phyloP scores from a whole-genome alignment of 2,113 vertebrate species.

The Prochilodus magdalenae region DNA sequence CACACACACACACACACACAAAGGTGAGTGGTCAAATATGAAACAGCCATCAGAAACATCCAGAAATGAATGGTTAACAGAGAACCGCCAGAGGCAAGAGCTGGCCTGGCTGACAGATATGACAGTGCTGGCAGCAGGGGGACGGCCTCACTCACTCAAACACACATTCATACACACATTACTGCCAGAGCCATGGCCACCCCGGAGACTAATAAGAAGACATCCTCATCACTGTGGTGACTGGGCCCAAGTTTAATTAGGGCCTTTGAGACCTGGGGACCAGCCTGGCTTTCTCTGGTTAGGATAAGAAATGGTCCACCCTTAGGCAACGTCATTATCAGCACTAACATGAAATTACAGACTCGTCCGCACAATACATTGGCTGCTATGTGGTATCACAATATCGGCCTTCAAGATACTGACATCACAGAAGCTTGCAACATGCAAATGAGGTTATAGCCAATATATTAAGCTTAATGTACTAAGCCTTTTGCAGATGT shows the following conservation, averaged over 20 bases:
- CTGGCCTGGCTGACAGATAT: slow-evolving; percentile 10
- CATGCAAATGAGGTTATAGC: no score
- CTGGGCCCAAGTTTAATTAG: slow-evolving; percentile 48
- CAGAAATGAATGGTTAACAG: slow-evolving; percentile 6
- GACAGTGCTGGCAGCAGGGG: not conserved
- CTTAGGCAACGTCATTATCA: slow-evolving; percentile 35
- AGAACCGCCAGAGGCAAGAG: slow-evolving; percentile 17
- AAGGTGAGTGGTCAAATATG: slow-evolving; percentile 27
- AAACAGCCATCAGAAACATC: slow-evolving; percentile 9
- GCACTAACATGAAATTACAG: not conserved
- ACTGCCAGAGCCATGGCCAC: slow-evolving; percentile 5
- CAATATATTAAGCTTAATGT: no score
- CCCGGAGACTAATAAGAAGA: slow-evolving; percentile 41
- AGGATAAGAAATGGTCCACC: slow-evolving; percentile 34
- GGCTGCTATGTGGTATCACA: not conserved
- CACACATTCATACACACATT: not conserved
- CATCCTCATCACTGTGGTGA: slow-evolving; percentile 11
- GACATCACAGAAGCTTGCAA: not conserved
- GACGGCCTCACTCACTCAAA: slow-evolving; percentile 11
- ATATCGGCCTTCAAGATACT: not conserved
- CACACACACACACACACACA: slow-evolving; percentile 18
- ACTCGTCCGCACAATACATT: not conserved
- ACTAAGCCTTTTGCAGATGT: no score
- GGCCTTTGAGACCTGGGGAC: slow-evolving; percentile 24
- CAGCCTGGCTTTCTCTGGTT: slow-evolving; percentile 14